Evolutionary conservation across 1,140 invertebrate species (phyloP), one percentile per base, ranked within the genome.

Genomic region (Aradophagus sp.): DNA sequence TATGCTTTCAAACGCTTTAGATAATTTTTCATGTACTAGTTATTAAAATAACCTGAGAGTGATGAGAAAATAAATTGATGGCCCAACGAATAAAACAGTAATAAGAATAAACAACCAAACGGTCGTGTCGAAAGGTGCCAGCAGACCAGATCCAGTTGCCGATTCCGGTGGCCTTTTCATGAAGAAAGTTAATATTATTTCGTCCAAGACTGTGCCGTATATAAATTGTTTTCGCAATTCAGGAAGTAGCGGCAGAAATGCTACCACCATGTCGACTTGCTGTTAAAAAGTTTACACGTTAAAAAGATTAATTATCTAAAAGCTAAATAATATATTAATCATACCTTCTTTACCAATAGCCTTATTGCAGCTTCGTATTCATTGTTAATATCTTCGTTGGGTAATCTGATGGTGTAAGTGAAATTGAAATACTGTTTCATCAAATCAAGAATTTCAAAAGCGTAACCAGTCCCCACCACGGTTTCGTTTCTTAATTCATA

Each of bases 71-170:
- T 92, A 94, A 29, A 94, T 92, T 12, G 93, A 87, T 0, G 94
- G 94, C 0, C 93, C 93, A 32, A 94, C 91, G 0, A 89, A 83
- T 11, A 93, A 67, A 1, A 95, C 82, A 0, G 92, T 90, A 0
- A 90, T 84, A 1, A 95, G 79, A 65, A 94, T 93, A 8, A 93
- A 77, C 7, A 90, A 80, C 94, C 94, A 96, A 1, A 96, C 94
- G 42, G 89, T 86, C 5, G 81, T 85, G 32, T 90, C 90, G 73
- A 95, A 95, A 0, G 94, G 93, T 6, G 93, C 93, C 14, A 95
- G 78, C 4, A 96, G 84, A 17, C 93, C 93, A 0, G 93, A 93
- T 0, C 93, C 93, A n/a, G 91, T 89, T 0, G 93, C 92, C 0
- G 93, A 94, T 76, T 91, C 91, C 38, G 87, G 86, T 0, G 94